Conservation (phyloP, 2,797 vertebrate species). For the Etheostoma nigrum region DNA sequence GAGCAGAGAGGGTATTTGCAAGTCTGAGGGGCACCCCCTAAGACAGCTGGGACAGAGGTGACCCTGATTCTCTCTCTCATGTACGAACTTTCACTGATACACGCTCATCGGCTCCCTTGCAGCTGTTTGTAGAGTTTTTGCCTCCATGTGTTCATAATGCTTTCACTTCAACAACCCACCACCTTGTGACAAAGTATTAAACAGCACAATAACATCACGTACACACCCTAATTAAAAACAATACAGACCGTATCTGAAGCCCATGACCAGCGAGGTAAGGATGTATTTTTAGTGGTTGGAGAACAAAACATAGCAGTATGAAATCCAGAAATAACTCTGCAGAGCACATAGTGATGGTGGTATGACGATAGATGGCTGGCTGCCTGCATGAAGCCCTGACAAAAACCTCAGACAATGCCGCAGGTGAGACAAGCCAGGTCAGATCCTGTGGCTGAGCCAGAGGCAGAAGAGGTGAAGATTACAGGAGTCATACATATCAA, state of each 20-base stretch:
- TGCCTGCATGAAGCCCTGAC: conserved; percentile 61
- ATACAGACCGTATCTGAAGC: conserved; percentile 56
- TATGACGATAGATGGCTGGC: conserved; percentile 48
- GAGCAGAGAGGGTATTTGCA: conserved; percentile 51
- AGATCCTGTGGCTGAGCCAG: conserved; percentile 25
- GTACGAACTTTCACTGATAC: too few relatives aligned
- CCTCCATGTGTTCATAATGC: conserved; percentile 24
- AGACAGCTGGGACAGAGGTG: conserved; percentile 85
- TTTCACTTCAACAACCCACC: conserved; percentile 24
- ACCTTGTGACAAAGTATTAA: conserved; percentile 40
- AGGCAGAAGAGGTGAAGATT: neutral
- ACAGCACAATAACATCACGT: conserved; percentile 45
- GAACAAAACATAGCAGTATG: conserved; percentile 77
- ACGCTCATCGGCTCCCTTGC: conserved; percentile 26
- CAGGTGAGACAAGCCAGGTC: conserved; percentile 55
- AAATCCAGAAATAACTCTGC: conserved; percentile 72
- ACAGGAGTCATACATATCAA: neutral
- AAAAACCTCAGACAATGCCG: conserved; percentile 69
- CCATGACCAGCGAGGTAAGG: conserved; percentile 44
- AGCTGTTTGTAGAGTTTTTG: conserved; percentile 69
- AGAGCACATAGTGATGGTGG: conserved; percentile 47
- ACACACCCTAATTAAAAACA: conserved; percentile 60
- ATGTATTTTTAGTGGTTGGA: conserved; percentile 76
- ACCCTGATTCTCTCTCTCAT: conserved; percentile 41
- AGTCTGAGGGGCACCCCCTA: conserved; percentile 47